Evolutionary conservation across 2,797 vertebrate genomes (phyloP).

Genomic region (Salarias fasciatus): DNA sequence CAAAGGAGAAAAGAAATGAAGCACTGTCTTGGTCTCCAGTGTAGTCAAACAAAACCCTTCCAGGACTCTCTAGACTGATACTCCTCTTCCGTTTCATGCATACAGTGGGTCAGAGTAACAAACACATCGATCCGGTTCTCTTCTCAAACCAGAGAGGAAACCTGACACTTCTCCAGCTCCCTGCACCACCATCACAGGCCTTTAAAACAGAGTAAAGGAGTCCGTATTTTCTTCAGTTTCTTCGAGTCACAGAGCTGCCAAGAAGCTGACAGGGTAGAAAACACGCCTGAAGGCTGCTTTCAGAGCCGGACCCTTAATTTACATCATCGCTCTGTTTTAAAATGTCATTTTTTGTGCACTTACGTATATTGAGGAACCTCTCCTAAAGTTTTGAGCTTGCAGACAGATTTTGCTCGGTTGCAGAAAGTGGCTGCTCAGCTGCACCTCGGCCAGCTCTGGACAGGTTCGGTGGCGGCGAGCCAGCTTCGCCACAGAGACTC

Average conservation of each 20-base stretch:
- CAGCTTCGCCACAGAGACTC: constrained; percentile 29
- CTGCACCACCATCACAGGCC: constrained; percentile 44
- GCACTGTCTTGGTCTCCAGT: no score
- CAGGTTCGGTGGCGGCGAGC: constrained; percentile 41
- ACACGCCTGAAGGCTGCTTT: neutral
- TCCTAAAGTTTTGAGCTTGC: constrained; percentile 7
- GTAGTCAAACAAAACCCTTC: no score
- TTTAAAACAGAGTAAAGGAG: constrained; percentile 27
- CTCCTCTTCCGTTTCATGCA: no score
- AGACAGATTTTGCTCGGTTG: constrained; percentile 12
- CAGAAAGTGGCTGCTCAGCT: constrained; percentile 27
- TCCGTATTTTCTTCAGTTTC: constrained; percentile 34
- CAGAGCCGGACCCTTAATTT: constrained; percentile 6
- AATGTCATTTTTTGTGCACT: no score
- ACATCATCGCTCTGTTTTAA: neutral
- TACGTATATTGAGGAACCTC: constrained; percentile 18
- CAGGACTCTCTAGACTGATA: no score
- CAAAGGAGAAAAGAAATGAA: no score
- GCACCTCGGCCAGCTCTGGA: constrained; percentile 38
- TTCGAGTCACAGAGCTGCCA: constrained; percentile 27
- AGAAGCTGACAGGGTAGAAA: constrained; percentile 28
- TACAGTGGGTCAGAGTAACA: no score
- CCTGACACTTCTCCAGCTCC: constrained; percentile 40
- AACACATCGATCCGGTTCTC: no score
- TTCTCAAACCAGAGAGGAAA: constrained; percentile 26